Conservation (phyloP, 2,113 vertebrate genomes). For the Galbula dea region DNA sequence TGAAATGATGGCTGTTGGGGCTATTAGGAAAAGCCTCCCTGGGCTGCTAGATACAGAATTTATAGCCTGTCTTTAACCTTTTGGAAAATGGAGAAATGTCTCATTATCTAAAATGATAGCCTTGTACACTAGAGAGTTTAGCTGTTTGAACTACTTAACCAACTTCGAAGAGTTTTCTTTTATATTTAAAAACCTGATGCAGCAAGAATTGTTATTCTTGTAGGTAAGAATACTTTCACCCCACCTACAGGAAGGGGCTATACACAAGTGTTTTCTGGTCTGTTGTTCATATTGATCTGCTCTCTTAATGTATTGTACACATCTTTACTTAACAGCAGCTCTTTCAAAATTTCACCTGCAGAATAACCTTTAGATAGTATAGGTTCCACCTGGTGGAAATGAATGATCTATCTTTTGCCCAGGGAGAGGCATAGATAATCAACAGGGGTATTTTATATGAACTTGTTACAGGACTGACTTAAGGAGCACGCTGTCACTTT, state of each 20-base stretch:
- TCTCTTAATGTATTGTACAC: not conserved
- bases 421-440: not conserved
- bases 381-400: not conserved
- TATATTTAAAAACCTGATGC: not conserved
- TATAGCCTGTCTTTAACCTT: slow-evolving; percentile 58
- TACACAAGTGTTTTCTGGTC: not conserved
- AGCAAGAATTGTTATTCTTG: not conserved
- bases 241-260: not conserved
- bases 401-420: not conserved
- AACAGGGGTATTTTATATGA: not conserved
- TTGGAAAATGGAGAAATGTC: slow-evolving; percentile 41
- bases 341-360: not conserved
- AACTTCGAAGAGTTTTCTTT: not conserved
- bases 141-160: slow-evolving; percentile 32
- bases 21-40: slow-evolving; percentile 39
- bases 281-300: slow-evolving; percentile 1
- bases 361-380: not conserved
- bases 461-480: not conserved
- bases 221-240: not conserved
- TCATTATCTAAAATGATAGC: slow-evolving; percentile 66
- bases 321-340: not conserved
- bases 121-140: slow-evolving; percentile 25
- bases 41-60: slow-evolving; percentile 51
- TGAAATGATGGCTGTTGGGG: slow-evolving; percentile 37
- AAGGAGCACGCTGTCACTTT: not conserved